A percentile compares a stretch with the other conserved stretches of the same genome.
phyloP scores from a whole-genome alignment of 2,888 invertebrate genomes.

The Cheilosia vernalis region DNA sequence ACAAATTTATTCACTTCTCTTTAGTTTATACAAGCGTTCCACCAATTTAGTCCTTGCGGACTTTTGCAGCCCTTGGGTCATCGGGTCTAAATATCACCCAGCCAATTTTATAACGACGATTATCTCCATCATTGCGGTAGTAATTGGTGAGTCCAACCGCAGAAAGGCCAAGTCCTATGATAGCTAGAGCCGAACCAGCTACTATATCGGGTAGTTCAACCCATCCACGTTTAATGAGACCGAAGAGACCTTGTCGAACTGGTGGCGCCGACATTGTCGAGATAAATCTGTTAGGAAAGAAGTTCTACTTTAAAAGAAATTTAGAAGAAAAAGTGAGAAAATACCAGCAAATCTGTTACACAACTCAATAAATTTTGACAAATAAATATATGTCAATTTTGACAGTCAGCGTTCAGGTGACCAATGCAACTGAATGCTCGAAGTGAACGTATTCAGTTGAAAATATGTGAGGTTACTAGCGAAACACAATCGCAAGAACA shows the following conservation, averaged over 20 bases:
- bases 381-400: slow-evolving; percentile 28
- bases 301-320: background rate
- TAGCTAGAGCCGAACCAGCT: slow-evolving; percentile 85
- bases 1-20: slow-evolving; percentile 54
- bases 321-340: slow-evolving; percentile 5
- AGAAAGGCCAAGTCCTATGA: slow-evolving; percentile 85
- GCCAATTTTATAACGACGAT: slow-evolving; percentile 86
- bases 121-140: slow-evolving; percentile 86
- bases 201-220: slow-evolving; percentile 89
- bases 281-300: background rate
- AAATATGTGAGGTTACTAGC: too few relatives aligned
- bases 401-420: background rate
- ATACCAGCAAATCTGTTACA: slow-evolving; percentile 59
- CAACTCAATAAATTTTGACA: slow-evolving; percentile 57
- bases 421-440: background rate
- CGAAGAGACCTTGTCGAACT: slow-evolving; percentile 79
- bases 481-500: too few relatives aligned
- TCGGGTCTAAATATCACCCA: slow-evolving; percentile 88
- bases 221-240: slow-evolving; percentile 84
- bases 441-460: too few relatives aligned
- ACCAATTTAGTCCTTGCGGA: slow-evolving; percentile 84
- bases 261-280: slow-evolving; percentile 76
- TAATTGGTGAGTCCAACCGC: slow-evolving; percentile 84
- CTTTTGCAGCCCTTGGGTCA: slow-evolving; percentile 86
- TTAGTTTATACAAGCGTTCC: slow-evolving; percentile 11